Conservation (phyloP, 2,113 vertebrate species). For the Hiodon alosoides region DNA sequence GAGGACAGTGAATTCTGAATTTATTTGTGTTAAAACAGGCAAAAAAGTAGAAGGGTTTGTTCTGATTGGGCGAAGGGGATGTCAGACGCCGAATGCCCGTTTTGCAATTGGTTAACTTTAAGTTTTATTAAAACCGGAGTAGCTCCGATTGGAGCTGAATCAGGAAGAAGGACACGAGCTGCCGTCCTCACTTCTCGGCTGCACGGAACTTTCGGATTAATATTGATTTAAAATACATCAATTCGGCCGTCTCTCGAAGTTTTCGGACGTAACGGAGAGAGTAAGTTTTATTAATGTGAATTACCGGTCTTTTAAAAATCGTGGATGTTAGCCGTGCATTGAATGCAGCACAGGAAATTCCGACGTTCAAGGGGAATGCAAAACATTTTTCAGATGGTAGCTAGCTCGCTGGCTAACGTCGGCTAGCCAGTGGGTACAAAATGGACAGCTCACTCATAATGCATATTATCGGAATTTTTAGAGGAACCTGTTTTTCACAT, state of each 20-base stretch:
- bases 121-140: conserved; percentile 25
- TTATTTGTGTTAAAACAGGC: conserved; percentile 22
- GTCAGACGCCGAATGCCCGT: conserved; percentile 11
- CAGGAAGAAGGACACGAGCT: conserved; percentile 28
- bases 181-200: conserved; percentile 14
- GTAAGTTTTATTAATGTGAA: conserved; percentile 11
- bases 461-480: not conserved
- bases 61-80: conserved; percentile 24
- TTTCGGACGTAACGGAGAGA: conserved; percentile 7
- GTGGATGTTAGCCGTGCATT: conserved; percentile 7
- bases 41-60: conserved; percentile 19
- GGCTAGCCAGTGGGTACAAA: conserved; percentile 3
- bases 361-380: conserved; percentile 30
- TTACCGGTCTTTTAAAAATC: not conserved
- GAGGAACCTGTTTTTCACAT: not conserved
- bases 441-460: not conserved
- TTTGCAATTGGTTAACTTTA: conserved; percentile 20
- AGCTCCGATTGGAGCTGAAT: conserved; percentile 30
- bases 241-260: conserved; percentile 19
- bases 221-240: conserved; percentile 26
- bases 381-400: conserved; percentile 27
- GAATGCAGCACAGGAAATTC: conserved; percentile 25
- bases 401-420: conserved; percentile 13
- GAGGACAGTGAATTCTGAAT: conserved; percentile 15
- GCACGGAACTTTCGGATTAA: conserved; percentile 32